phyloP scores from a whole-genome alignment of 2,113 vertebrate species.

The Todiramphus chloris region DNA sequence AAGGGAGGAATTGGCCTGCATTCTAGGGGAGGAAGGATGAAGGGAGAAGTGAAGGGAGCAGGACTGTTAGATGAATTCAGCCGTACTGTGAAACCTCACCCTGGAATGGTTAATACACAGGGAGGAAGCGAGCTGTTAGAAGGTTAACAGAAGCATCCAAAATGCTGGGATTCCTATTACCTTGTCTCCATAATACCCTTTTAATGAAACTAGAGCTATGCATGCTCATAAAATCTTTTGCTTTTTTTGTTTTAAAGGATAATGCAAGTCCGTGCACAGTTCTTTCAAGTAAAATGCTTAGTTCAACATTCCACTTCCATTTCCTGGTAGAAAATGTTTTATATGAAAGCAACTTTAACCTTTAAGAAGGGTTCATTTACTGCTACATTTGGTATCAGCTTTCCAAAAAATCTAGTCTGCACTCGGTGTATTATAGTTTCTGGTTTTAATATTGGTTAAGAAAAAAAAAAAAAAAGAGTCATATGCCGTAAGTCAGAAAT shows the following conservation, averaged over 20 bases:
- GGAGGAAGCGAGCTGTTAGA: not conserved
- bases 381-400: constrained; percentile 63
- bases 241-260: constrained; percentile 45
- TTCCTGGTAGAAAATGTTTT: constrained; percentile 69
- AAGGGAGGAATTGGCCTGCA: not conserved
- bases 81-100: not conserved
- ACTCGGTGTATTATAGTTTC: constrained; percentile 34
- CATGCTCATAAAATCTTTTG: constrained; percentile 10
- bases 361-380: constrained; percentile 64
- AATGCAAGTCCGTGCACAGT: constrained; percentile 17
- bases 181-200: constrained; percentile 37
- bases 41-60: not conserved
- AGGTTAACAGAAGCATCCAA: constrained; percentile 24
- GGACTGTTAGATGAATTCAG: not conserved
- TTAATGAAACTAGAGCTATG: constrained; percentile 49
- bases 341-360: constrained; percentile 67
- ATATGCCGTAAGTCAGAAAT: constrained; percentile 36
- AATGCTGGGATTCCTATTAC: constrained; percentile 35
- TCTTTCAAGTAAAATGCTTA: constrained; percentile 64
- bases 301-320: constrained; percentile 61
- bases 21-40: not conserved
- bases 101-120: not conserved
- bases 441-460: constrained; percentile 62
- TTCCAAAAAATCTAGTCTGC: constrained; percentile 46
- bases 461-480: not conserved